These are phyloP conservation scores for Oncorhynchus tshawytscha DNA, from an alignment of 2,113 vertebrate genomes.

Conservation along the genomic window DNA sequence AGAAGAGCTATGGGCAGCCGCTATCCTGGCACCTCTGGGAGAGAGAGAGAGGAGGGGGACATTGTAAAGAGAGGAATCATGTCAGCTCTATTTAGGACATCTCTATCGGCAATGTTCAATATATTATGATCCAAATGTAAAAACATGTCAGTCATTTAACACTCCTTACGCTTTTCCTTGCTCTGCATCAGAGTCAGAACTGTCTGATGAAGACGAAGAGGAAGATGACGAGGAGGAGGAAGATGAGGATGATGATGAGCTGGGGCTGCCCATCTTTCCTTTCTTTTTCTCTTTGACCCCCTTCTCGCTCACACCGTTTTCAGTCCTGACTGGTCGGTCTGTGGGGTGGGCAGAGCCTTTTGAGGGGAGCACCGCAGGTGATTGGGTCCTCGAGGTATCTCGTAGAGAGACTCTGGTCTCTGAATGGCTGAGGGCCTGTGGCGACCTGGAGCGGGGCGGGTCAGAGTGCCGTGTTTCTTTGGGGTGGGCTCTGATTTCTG, in stretches of 20 bases:
- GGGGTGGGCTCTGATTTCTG: constrained; percentile 10
- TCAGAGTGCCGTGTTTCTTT: constrained; percentile 13
- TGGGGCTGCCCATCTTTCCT: constrained; percentile 54
- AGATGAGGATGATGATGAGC: constrained; percentile 61
- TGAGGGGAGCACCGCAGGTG: not conserved
- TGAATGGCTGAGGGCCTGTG: constrained; percentile 40
- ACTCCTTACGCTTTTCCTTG: constrained; percentile 62
- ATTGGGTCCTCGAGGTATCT: constrained; percentile 28
- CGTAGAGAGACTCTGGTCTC: constrained; percentile 28
- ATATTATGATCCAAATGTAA: no score
- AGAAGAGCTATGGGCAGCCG: constrained; percentile 38
- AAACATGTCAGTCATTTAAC: not conserved
- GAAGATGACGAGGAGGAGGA: constrained; percentile 64
- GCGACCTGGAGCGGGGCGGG: constrained; percentile 4
- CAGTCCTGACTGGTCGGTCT: not conserved
- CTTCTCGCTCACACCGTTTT: constrained; percentile 58
- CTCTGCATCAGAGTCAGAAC: constrained; percentile 73
- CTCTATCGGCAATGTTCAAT: no score
- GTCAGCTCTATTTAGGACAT: no score
- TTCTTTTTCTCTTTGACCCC: constrained; percentile 35
- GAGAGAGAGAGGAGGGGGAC: not conserved
- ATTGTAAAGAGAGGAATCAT: not conserved
- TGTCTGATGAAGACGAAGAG: constrained; percentile 71
- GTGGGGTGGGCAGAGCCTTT: not conserved
- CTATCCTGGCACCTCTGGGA: constrained; percentile 33